Base-by-base conservation (phyloP, 2,888 invertebrate species). In the Eristalis pertinax region DNA sequence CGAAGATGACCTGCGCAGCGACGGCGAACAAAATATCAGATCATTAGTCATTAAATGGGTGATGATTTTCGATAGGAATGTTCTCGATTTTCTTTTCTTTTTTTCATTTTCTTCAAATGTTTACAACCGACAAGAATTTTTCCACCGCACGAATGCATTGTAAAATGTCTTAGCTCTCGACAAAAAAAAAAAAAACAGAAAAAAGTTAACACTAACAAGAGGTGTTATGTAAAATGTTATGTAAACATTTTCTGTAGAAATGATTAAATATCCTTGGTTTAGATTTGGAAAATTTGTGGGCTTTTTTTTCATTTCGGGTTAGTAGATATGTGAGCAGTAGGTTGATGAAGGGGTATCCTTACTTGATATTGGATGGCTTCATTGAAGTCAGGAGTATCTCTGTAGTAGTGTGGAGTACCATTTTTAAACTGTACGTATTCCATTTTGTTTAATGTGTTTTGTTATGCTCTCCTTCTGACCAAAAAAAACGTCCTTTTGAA, bases 321-420 rank as follows among this genome's bases (percentile, higher is more conserved):
- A 13, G 22, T 76, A 69, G 64, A 29, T 29, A 26, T 26, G 26
- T 26, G 4, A 3, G 26, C 4, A 32, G 32, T 32, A 32, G 19
- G 19, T 19, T 56, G 70, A 63, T 63, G 67, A 38, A 62, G 63
- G n/a, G 13, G 26, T 24, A 67, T 88, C 89, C 93, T 93, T 93
- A 93, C 93, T 93, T 93, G 93, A 90, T 93, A 92, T 90, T 93
- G 93, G 91, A 93, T 92, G 90, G 91, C 91, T 90, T 93, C 93
- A 90, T 93, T 92, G 90, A 92, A 90, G 90, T 93, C 93, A 70
- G 90, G 88, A 65, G 63, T 90, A 90, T 92, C 93, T 91, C 92
- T 92, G 91, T 92, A 92, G 91, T 93, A 93, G 90, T 92, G 92
- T 88, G 93, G 93, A 82, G 92, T 91, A 90, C 93, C 93, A 85